phyloP scores from a whole-genome alignment of 2,888 invertebrate genomes.

The Omphaloscelis lunosa region DNA sequence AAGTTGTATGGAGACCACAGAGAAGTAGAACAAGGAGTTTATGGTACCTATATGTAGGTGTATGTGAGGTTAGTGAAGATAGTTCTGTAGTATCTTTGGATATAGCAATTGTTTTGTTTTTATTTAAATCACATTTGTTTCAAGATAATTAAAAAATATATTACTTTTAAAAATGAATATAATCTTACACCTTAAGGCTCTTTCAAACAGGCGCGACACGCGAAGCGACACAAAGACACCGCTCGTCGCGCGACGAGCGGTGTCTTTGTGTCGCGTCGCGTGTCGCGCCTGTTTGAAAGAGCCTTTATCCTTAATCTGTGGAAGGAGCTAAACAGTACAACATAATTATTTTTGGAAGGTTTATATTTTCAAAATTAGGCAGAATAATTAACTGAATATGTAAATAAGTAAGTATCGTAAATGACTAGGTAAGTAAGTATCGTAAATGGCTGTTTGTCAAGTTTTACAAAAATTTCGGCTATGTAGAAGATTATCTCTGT shows the following conservation, averaged over 20 bases:
- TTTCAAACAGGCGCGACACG: no score
- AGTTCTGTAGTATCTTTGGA: not conserved
- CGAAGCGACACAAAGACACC: no score
- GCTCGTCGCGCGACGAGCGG: no score
- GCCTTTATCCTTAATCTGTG: not conserved
- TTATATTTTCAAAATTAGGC: not conserved
- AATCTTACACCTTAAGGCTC: not conserved
- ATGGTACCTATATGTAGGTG: slow-evolving; percentile 10
- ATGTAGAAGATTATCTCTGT: no score
- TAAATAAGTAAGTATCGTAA: not conserved
- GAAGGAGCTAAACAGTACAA: not conserved
- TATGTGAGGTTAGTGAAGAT: not conserved
- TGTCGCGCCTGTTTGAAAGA: no score
- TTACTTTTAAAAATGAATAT: not conserved
- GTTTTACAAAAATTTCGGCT: not conserved
- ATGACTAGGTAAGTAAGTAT: not conserved
- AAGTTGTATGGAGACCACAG: slow-evolving; percentile 33
- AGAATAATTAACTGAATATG: not conserved
- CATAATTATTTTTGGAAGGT: not conserved
- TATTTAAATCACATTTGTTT: not conserved
- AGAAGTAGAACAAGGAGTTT: slow-evolving; percentile 26
- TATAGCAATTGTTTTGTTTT: not conserved
- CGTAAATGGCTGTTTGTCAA: not conserved
- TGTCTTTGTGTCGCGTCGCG: no score
- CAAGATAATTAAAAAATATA: not conserved